Base-by-base conservation (phyloP, 2,888 invertebrate species). In the Nebria brevicollis region DNA sequence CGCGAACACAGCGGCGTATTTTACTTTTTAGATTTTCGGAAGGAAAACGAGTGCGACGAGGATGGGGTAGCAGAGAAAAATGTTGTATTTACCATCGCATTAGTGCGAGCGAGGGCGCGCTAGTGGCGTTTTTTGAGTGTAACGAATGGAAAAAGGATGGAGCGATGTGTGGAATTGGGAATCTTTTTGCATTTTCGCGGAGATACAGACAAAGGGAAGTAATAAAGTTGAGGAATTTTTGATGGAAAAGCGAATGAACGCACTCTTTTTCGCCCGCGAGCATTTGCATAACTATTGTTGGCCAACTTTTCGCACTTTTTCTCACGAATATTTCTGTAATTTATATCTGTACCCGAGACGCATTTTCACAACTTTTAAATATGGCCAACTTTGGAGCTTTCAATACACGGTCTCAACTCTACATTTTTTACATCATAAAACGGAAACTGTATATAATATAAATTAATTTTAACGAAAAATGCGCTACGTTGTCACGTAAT, bases 11-110 rank as follows among this genome's bases (percentile, higher is more conserved):
- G 43, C 83, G 78, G 83, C 86, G 86, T 86, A 87, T 87, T 88
- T 87, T 87, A 87, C 86, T 87, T 87, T 87, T 87, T 87, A 87
- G 84, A 86, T 85, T 86, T 86, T 85, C 84, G 84, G 85, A 85
- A 20, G 70, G 70, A 70, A 70, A 70, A 70, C 54, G 70, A 70
- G 82, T 81, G 83, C 82, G 82, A 84, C 81, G 83, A 84, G 83
- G 85, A 85, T 84, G 84, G 85, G 85, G 86, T 13, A 1, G 54
- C 85, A 85, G 85, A 74, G 72, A 86, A 85, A 86, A 86, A 86
- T 85, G 86, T 85, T 84, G 85, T 86, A 86, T 87, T 86, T 87
- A 86, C 86, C 85, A 83, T 84, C 84, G 84, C 86, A 86, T 86
- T 86, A 86, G 86, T 84, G 84, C 83, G 84, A 86, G 86, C 86